Base-by-base conservation (phyloP, 2,888 invertebrate species). In the Troides aeacus region DNA sequence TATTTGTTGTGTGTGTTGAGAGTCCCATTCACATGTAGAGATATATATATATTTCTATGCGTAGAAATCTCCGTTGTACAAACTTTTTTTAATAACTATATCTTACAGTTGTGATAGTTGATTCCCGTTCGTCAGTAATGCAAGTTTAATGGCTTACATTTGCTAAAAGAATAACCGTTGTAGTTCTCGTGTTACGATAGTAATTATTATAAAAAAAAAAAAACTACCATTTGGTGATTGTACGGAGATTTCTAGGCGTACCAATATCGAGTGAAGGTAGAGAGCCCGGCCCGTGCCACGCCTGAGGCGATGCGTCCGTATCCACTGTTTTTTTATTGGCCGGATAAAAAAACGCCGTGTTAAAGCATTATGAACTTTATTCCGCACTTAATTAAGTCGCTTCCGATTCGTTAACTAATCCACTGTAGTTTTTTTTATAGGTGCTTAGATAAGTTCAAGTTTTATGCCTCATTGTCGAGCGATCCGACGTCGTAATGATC, bases 201-300 rank as follows among this genome's bases (percentile, higher is more conserved):
- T 56, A 5, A 57, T 21, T n/a, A 18, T n/a, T 50, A 50, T 15
- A 10, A 46, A 46, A 56, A 57, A 57, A n/a, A 56, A 56, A n/a
- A 17, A 15, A 17, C 3, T 7, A 59, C 18, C 59, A 79, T 80
- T 80, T 79, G 82, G 79, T 80, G 81, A 77, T 75, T 76, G 75
- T 72, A 66, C 61, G 72, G 83, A 81, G 80, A 83, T 83, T 83
- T 81, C 86, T 86, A 86, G 86, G 78, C 83, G 78, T 78, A 81
- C 80, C 75, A 72, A 74, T 59, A 59, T 61, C 62, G 57, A 67
- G 17, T 5, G 64, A 60, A 60, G 66, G 64, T 64, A 67, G 71
- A 71, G 39, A 74, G 76, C 75, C 67, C 78, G 84, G 86, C 86
- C 84, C 86, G 86, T 87, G 86, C 86, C 86, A 87, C 74, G 86